Base-by-base conservation (phyloP, 2,797 vertebrate genomes). In the Pogonophryne albipinna region DNA sequence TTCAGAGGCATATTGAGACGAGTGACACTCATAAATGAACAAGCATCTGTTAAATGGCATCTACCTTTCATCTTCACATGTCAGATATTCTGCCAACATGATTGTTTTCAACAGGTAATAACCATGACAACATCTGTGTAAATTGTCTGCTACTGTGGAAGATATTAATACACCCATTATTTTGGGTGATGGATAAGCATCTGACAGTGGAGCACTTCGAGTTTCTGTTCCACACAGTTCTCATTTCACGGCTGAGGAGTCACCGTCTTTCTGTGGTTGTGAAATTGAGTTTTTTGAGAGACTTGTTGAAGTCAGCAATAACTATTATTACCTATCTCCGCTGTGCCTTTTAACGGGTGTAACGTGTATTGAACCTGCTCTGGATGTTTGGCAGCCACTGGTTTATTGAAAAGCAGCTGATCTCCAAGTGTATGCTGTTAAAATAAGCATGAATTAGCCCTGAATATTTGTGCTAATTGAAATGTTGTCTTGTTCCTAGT, bases 371-470 rank as follows among this genome's bases (percentile, higher is more conserved):
- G 52, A 55, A 13, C n/a, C 3, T 46, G 53, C 60, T 50, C 62
- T 47, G 72, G 7, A 5, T 62, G 38, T 20, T 31, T 19, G 45
- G 3, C 52, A 69, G 49, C 66, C 47, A 15, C 61, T 53, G 58
- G 63, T 45, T 66, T 55, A 82, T 64, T 78, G 72, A 79, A 69
- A 59, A 56, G 74, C 57, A 59, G 74, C 57, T 55, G 52, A 61
- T 62, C 42, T 66, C 56, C 49, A 47, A 58, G 66, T 17, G 23
- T 65, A 42, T 38, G 56, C 79, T 64, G 62, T 47, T 71, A 56
- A 78, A 82, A 85, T 74, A 68, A 60, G 68, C 62, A 55, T 58
- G 14, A 76, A 72, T 78, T 76, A 45, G 60, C 68, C 65, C 23
- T 0, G 3, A 38, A 63, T 56, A 79, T 56, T 74, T 53, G 44